Evolutionary conservation across 1,140 invertebrate species (phyloP).

Genomic region (Venustaconcha ellipsiformis): DNA sequence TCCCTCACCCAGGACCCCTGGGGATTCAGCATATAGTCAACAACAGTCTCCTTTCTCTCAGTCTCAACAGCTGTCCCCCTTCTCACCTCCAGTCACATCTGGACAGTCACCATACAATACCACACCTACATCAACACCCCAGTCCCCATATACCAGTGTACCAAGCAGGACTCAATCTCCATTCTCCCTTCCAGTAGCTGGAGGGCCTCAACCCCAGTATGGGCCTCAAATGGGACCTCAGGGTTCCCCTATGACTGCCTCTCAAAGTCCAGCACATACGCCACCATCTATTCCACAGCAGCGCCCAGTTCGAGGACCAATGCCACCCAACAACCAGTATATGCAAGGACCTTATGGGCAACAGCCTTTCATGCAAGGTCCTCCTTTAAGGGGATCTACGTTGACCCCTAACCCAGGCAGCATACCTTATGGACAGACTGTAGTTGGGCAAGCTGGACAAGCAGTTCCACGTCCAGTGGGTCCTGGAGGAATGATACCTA

Average conservation of each 20-base stretch:
- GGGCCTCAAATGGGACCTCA: slow-evolving; percentile 16
- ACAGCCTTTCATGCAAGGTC: slow-evolving; percentile 8
- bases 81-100: slow-evolving; percentile 62
- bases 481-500: no score
- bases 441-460: no score
- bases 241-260: slow-evolving; percentile 29
- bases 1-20: slow-evolving; percentile 59
- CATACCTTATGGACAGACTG: no score
- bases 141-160: slow-evolving; percentile 42
- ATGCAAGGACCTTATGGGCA: slow-evolving; percentile 52
- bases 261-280: slow-evolving; percentile 36
- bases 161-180: slow-evolving; percentile 39
- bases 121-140: slow-evolving; percentile 43
- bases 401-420: no score
- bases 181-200: slow-evolving; percentile 35
- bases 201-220: slow-evolving; percentile 19
- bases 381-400: background rate
- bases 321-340: slow-evolving; percentile 51
- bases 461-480: no score
- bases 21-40: slow-evolving; percentile 44
- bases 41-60: slow-evolving; percentile 58
- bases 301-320: slow-evolving; percentile 46
- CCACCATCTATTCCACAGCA: slow-evolving; percentile 36
- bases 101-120: slow-evolving; percentile 48
- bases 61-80: slow-evolving; percentile 35